Base-by-base conservation (phyloP, 2,113 vertebrate genomes). In the Ascaphus truei region DNA sequence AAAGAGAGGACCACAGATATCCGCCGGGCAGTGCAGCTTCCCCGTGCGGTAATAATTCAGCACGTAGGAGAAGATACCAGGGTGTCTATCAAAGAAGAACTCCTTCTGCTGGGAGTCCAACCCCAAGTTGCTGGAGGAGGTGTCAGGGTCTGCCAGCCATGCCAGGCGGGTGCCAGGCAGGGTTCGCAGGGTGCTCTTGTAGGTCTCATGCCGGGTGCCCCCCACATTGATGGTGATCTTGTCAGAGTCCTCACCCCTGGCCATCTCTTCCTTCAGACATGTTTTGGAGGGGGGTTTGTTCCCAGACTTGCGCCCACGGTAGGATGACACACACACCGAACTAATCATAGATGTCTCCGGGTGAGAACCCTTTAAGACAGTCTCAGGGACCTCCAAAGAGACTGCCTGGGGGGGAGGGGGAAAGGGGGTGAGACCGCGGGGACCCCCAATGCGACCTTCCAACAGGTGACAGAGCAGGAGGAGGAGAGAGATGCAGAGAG, bases 271-370 rank as follows among this genome's bases (percentile, higher is more conserved):
- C 91, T 96, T 97, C 86, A 96, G 89, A 90, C 96, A 99, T 97
- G 94, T 89, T 95, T 98, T 99, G 62, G 96, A 98, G 73, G 96
- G 91, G 83, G 96, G 93, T 91, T 99, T 98, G 88, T 98, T 98
- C 86, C 93, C 94, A 56, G 97, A 95, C 90, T 98, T 99, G 83
- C 97, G 97, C 85, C 97, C 97, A 65, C 97, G 96, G 88, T 98
- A 98, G 81, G 96, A 95, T 85, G 97, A 99, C 76, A 99, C 96
- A 84, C 97, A 99, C 95, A 98, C 96, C 37, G 97, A 98, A 95
- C 96, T 99, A 80, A 99, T 98, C 97, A 99, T 95, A 92, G 82
- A 75, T 89, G 75, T 85, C 74, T 79, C 67, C 78, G 86, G 82
- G 39, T 52, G 75, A 77, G 78, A 79, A 83, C 80, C 79, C 83